phyloP scores from a whole-genome alignment of 1,140 invertebrate species.

The Ostrea edulis region DNA sequence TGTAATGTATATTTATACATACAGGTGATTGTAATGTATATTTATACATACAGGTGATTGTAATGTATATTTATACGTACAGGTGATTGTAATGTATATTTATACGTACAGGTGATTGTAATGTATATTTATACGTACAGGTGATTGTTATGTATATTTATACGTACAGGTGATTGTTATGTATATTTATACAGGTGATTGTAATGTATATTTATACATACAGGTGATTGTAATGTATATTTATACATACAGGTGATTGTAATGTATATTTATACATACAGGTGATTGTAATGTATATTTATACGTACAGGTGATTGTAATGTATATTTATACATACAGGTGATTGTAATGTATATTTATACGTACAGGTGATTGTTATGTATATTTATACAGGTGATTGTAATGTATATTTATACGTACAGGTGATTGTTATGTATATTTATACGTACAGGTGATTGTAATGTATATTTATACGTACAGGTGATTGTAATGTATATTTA shows the following conservation, averaged over 20 bases:
- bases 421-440: slow-evolving; percentile 65
- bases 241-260: too few species aligned
- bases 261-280: slow-evolving; percentile 55
- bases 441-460: too few species aligned
- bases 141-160: slow-evolving; percentile 46
- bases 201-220: slow-evolving; percentile 47
- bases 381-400: too few species aligned
- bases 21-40: slow-evolving; percentile 71
- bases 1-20: slow-evolving; percentile 12
- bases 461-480: slow-evolving; percentile 59
- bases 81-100: slow-evolving; percentile 67
- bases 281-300: slow-evolving; percentile 68
- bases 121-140: slow-evolving; percentile 59
- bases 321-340: slow-evolving; percentile 60
- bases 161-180: slow-evolving; percentile 68
- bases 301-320: too few species aligned
- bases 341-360: slow-evolving; percentile 56
- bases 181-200: too few species aligned
- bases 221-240: slow-evolving; percentile 70
- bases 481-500: slow-evolving; percentile 66
- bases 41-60: too few species aligned
- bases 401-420: slow-evolving; percentile 55
- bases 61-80: slow-evolving; percentile 55
- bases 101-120: too few species aligned
- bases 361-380: slow-evolving; percentile 69